Conservation (phyloP, 2,113 vertebrate genomes). For the Dipodomys ordii region DNA sequence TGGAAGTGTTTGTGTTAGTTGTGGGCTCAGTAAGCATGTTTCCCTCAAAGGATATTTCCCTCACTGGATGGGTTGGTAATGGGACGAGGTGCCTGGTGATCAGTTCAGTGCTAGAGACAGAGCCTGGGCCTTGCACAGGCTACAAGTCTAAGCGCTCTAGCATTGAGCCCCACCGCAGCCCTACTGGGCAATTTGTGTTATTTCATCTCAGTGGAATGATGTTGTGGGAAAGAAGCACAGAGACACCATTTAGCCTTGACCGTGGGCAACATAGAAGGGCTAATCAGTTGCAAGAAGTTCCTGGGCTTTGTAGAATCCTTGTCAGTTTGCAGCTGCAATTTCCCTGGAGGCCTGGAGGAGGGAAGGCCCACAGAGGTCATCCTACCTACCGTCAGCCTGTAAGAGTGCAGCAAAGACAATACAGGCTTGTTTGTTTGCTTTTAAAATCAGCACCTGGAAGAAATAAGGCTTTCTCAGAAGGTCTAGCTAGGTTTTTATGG, state of each 20-base stretch:
- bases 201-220: background rate
- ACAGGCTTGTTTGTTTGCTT: background rate
- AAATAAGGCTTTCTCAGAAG: background rate
- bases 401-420: background rate
- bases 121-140: too few relatives aligned
- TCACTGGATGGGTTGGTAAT: background rate
- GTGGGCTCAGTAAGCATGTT: background rate
- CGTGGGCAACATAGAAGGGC: background rate
- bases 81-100: background rate
- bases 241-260: background rate
- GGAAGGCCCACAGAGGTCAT: background rate
- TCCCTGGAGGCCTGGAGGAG: background rate
- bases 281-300: background rate
- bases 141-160: too few relatives aligned
- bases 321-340: too few relatives aligned
- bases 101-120: background rate
- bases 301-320: background rate
- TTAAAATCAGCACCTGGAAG: background rate
- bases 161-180: too few relatives aligned
- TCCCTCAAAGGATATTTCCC: constrained; percentile 34
- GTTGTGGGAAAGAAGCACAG: constrained; percentile 5
- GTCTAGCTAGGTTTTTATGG: constrained; percentile 23
- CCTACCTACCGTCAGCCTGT: background rate
- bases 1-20: background rate
- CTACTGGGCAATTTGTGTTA: background rate